These are phyloP conservation scores for Platyrinchus mystaceus DNA, from an alignment of 2,797 vertebrate genomes.

Conservation along the genomic window DNA sequence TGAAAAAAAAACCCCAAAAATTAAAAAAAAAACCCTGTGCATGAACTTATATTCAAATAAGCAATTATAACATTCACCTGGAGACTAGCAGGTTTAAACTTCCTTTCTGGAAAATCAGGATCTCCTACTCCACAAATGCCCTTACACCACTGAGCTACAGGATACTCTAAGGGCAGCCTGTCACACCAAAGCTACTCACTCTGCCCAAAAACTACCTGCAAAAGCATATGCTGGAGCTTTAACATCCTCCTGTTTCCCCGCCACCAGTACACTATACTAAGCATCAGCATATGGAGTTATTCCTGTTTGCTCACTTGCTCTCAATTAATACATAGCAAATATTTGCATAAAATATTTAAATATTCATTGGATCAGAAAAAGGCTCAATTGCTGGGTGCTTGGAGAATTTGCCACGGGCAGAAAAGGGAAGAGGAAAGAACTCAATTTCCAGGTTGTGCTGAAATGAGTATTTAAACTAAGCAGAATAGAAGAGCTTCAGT, in stretches of 20 bases:
- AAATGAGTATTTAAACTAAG: background rate
- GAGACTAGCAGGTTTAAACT: background rate
- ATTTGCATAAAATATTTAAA: slow-evolving; percentile 50
- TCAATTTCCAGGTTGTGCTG: background rate
- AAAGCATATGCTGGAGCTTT: background rate
- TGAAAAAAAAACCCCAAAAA: background rate
- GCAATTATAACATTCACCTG: background rate
- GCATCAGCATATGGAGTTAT: slow-evolving; percentile 21
- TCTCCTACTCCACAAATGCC: background rate
- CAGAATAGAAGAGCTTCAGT: background rate
- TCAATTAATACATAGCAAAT: slow-evolving; percentile 44
- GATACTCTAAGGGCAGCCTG: background rate
- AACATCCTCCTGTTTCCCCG: background rate
- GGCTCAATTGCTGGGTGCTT: background rate
- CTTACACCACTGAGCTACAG: background rate
- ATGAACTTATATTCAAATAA: background rate
- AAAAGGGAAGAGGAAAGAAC: background rate
- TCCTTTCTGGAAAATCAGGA: background rate
- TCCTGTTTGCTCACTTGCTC: slow-evolving; percentile 37
- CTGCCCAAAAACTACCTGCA: background rate
- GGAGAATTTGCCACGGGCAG: background rate
- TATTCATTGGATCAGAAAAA: slow-evolving; percentile 35
- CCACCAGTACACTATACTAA: background rate
- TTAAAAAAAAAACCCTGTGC: background rate
- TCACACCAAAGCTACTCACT: background rate